Evolutionary conservation across 1,140 invertebrate genomes (phyloP).

Genomic region (Drosophila tristis): DNA sequence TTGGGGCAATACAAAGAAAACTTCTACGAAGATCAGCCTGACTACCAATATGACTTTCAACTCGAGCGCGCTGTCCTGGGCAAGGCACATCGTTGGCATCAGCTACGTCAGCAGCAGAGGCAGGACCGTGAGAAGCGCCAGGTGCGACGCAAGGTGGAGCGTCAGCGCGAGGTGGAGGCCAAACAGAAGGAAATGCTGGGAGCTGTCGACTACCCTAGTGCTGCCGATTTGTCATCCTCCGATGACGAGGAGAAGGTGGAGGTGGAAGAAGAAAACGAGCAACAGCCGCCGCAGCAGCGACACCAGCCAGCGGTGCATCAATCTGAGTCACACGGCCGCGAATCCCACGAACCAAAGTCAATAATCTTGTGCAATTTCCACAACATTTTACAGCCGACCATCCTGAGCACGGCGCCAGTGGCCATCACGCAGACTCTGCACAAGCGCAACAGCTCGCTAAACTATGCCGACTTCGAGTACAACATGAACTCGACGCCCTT

Average conservation of each 20-base stretch:
- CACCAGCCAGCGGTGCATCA: constrained; percentile 12
- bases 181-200: constrained; percentile 86
- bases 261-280: constrained; percentile 5
- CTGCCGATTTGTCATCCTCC: constrained; percentile 77
- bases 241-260: constrained; percentile 41
- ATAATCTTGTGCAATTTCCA: constrained; percentile 85
- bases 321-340: constrained; percentile 35
- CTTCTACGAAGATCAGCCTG: constrained; percentile 85
- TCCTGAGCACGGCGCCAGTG: constrained; percentile 48
- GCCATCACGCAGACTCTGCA: constrained; percentile 44
- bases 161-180: constrained; percentile 85
- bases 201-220: constrained; percentile 86
- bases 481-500: constrained; percentile 94
- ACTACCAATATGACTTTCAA: constrained; percentile 88
- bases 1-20: constrained; percentile 88
- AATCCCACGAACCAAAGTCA: constrained; percentile 81
- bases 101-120: constrained; percentile 86
- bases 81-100: constrained; percentile 89
- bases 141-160: constrained; percentile 85
- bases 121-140: constrained; percentile 86
- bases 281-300: not conserved
- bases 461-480: constrained; percentile 93
- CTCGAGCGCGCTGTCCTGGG: constrained; percentile 89
- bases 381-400: constrained; percentile 76
- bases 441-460: constrained; percentile 84